Evolutionary conservation across 1,140 invertebrate genomes (phyloP), one percentile per base, ranked within the genome.

Genomic region (Phthorimaea operculella): DNA sequence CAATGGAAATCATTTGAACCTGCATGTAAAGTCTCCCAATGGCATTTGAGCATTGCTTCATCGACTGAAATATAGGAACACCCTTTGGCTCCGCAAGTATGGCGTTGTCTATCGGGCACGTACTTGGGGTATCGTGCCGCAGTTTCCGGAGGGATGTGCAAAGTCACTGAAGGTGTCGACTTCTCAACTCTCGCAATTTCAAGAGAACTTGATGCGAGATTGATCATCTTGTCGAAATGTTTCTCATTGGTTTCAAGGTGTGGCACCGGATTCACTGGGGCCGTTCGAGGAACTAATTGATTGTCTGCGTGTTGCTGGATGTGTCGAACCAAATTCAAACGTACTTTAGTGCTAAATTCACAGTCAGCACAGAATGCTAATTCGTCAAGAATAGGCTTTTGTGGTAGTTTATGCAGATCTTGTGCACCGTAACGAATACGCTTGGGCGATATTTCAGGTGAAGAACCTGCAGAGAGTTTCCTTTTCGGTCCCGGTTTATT

Each of bases 221-320:
- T 95, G 0, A 90, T 87, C 93, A 94, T 95, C 74, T 92, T 93
- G 70, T 94, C 93, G 71, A 94, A 94, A 88, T 93, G 92, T 60
- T 88, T 89, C 66, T 94, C 92, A 55, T 91, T 92, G 33, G 90
- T 90, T 50, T 92, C 90, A 15, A 94, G 78, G 74, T 92, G 92
- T 0, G 93, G 93, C 0, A 94, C 92, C 0, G 93, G 93, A 85
- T 94, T 94, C 0, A 93, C 89, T 0, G 90, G 90, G 0, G 90
- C 88, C 0, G 86, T 89, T 60, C 89, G 85, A 1, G 91, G 87
- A 1, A 90, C 89, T 0, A 81, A 85, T 57, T 88, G 81, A 54
- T 89, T 88, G 44, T 88, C 87, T 0, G 86, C 83, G 70, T 94
- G 93, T 50, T 91, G 70, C 56, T 89, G 88, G 50, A 94, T 72